phyloP scores from a whole-genome alignment of 64 coral and sea anemone genomes.

The Stichodactyla mertensii region DNA sequence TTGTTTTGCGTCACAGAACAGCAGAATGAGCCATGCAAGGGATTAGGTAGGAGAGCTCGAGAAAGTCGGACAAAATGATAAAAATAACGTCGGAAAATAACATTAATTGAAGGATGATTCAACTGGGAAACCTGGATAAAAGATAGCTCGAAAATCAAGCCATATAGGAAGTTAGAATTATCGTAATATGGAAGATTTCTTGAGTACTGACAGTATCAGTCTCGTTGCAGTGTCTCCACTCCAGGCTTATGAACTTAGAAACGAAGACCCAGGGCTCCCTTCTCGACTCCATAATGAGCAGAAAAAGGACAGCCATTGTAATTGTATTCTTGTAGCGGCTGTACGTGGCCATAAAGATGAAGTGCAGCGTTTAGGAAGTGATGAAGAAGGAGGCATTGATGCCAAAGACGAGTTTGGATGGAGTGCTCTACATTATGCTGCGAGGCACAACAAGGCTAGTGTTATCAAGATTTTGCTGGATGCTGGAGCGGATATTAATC shows the following conservation, averaged over 20 bases:
- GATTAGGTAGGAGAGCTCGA: too few relatives aligned
- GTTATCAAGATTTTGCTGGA: conserved; percentile 41
- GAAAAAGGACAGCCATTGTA: background rate
- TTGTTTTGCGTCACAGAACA: too few relatives aligned
- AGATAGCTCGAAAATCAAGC: too few relatives aligned
- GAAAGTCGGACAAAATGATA: too few relatives aligned
- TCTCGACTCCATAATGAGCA: background rate
- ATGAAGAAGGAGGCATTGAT: conserved; percentile 29
- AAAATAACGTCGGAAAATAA: too few relatives aligned
- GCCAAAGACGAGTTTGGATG: conserved; percentile 31
- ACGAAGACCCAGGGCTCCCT: background rate
- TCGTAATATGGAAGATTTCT: background rate
- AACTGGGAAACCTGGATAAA: too few relatives aligned
- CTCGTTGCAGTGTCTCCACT: background rate
- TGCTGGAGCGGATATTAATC: conserved; percentile 21
- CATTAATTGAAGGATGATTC: too few relatives aligned
- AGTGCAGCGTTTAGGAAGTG: background rate
- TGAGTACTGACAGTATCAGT: background rate
- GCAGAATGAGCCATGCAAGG: too few relatives aligned
- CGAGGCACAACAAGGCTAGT: conserved; percentile 28
- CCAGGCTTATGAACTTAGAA: background rate
- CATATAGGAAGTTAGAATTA: background rate
- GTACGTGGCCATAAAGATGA: conserved; percentile 20
- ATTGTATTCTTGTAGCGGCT: background rate
- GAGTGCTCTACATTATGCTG: conserved; percentile 41